A percentile compares a stretch with the other conserved stretches of the same genome.
Conservation (phyloP, 2,113 vertebrate genomes). For the Mungos mungo region DNA sequence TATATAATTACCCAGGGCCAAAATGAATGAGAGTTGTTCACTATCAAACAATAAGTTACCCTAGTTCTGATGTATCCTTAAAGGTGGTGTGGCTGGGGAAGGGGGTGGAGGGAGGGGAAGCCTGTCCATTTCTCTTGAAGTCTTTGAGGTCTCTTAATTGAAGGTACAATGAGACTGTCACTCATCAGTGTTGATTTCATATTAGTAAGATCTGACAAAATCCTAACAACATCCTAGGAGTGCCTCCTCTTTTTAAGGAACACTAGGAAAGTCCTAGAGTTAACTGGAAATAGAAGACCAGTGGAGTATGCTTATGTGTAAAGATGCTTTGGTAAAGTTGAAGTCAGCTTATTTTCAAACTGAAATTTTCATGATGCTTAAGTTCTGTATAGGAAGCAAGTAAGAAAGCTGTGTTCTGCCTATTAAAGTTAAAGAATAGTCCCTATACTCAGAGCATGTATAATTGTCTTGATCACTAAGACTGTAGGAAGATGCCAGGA, state of each 20-base stretch:
- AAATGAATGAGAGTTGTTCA: slow-evolving; percentile 44
- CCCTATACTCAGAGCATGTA: neutral
- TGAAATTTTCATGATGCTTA: neutral
- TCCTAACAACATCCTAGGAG: neutral
- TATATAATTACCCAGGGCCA: slow-evolving; percentile 60
- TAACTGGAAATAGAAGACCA: neutral
- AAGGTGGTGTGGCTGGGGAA: neutral
- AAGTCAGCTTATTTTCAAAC: slow-evolving; percentile 45
- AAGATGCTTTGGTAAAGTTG: slow-evolving; percentile 16
- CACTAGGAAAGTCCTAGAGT: neutral
- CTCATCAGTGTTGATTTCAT: slow-evolving; percentile 19
- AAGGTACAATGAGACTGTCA: slow-evolving; percentile 23
- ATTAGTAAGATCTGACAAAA: slow-evolving; percentile 37
- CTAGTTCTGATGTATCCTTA: neutral
- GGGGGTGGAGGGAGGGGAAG: too few species aligned
- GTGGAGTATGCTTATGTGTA: neutral
- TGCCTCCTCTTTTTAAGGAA: neutral
- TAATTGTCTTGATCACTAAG: neutral
- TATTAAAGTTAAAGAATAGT: neutral
- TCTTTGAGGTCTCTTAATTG: slow-evolving; percentile 46
- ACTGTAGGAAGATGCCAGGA: neutral
- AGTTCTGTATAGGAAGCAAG: neutral
- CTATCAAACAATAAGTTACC: slow-evolving; percentile 39
- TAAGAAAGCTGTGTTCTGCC: neutral
- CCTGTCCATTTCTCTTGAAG: slow-evolving; percentile 51